phyloP scores from a whole-genome alignment of 2,888 invertebrate genomes.

The Hydrotaea cyrtoneurina region DNA sequence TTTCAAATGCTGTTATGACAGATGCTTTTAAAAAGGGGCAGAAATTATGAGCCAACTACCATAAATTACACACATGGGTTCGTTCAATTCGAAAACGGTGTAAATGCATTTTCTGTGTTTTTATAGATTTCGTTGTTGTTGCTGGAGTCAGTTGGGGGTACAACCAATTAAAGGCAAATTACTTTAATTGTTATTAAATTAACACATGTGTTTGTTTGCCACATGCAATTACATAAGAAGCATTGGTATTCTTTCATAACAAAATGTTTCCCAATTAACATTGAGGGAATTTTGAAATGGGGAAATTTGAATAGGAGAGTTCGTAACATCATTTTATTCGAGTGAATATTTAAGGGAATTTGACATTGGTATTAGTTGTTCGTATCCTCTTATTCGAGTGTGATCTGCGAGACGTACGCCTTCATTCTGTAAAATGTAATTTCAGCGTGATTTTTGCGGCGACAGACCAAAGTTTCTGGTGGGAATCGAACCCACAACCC shows the following conservation, averaged over 20 bases:
- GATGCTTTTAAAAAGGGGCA: background rate
- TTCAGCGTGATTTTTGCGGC: no score
- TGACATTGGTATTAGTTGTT: no score
- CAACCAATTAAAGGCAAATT: slow-evolving; percentile 23
- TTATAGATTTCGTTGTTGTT: background rate
- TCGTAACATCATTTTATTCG: no score
- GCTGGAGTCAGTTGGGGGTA: background rate
- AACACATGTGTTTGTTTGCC: slow-evolving; percentile 16
- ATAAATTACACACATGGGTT: slow-evolving; percentile 1
- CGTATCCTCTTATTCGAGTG: no score
- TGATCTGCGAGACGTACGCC: no score
- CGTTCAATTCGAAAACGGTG: background rate
- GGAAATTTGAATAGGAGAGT: no score
- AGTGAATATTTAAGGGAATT: no score
- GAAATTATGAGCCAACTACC: background rate
- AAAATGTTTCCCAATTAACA: no score
- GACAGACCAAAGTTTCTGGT: no score
- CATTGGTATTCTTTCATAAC: background rate
- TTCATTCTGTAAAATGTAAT: no score
- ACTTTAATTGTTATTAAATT: slow-evolving; percentile 34
- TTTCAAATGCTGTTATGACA: slow-evolving; percentile 30
- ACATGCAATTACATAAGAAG: background rate
- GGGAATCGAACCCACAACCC: no score
- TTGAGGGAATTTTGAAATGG: no score
- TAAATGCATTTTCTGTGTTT: slow-evolving; percentile 37